Evolutionary conservation across 2,888 invertebrate genomes (phyloP).

Genomic region (Phytoseiulus persimilis): DNA sequence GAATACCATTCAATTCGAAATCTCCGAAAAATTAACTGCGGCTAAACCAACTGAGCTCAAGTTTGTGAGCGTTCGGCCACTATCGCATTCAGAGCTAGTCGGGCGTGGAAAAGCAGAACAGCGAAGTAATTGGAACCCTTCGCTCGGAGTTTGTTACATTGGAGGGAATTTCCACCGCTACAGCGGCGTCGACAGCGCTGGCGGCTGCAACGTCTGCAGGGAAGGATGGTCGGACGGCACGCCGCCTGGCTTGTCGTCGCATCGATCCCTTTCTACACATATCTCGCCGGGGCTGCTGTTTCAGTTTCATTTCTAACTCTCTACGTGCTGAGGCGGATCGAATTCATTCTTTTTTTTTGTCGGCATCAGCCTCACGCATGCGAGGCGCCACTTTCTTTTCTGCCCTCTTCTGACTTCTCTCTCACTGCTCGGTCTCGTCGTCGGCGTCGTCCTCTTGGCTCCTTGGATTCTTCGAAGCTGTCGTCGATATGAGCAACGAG

Average conservation of each 20-base stretch:
- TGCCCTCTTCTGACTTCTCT: not conserved
- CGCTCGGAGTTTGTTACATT: not conserved
- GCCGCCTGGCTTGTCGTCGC: not conserved
- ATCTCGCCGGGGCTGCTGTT: not conserved
- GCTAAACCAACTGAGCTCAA: not conserved
- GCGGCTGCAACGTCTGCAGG: not conserved
- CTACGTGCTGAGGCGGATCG: not conserved
- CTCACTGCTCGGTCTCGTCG: not conserved
- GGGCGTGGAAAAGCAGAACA: not conserved
- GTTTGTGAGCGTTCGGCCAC: not conserved
- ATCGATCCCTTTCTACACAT: not conserved
- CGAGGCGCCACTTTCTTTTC: not conserved
- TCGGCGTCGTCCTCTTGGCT: not conserved
- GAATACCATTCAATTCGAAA: not conserved
- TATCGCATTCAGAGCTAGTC: too few relatives aligned
- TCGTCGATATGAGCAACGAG: not conserved
- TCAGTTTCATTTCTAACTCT: not conserved
- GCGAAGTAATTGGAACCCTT: not conserved
- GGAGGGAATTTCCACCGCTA: not conserved
- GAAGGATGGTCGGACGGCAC: not conserved
- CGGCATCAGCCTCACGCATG: not conserved
- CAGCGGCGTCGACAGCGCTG: not conserved
- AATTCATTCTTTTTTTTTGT: not conserved
- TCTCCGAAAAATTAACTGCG: not conserved
- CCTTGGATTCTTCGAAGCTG: too few relatives aligned